Evolutionary conservation across 2,113 vertebrate species (phyloP).

Genomic region (human (Homo sapiens)): DNA sequence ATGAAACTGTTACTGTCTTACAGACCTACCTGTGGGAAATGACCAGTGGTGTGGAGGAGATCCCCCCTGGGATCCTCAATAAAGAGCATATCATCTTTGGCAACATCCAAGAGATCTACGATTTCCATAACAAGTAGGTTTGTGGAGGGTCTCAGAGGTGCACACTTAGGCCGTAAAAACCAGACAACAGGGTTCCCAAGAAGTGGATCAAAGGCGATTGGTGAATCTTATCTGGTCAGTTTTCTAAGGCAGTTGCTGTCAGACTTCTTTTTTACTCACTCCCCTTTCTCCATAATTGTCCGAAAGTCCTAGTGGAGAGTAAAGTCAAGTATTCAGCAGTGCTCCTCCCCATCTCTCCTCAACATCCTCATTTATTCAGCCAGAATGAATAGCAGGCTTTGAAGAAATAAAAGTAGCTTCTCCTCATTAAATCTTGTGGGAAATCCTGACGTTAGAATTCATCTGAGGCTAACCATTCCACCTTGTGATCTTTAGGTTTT

Average conservation of each 20-base stretch:
- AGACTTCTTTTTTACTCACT: background rate
- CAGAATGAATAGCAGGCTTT: background rate
- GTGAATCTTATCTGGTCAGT: background rate
- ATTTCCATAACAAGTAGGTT: constrained; percentile 98
- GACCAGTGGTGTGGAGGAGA: constrained; percentile 96
- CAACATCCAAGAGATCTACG: constrained; percentile 98
- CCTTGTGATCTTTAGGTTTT: background rate
- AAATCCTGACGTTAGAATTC: background rate
- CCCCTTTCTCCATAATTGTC: background rate
- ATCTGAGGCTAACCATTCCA: background rate
- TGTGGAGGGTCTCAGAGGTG: constrained; percentile 35
- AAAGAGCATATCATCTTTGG: constrained; percentile 97
- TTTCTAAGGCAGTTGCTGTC: background rate
- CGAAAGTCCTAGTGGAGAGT: background rate
- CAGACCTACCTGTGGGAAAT: constrained; percentile 99
- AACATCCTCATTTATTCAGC: background rate
- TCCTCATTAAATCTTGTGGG: background rate
- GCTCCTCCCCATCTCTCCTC: background rate
- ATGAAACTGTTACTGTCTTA: constrained; percentile 75
- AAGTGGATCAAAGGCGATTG: background rate
- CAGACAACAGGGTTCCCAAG: background rate
- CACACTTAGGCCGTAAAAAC: background rate
- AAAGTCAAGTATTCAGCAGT: background rate
- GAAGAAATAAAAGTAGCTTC: background rate
- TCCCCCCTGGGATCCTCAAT: constrained; percentile 93